Evolutionary conservation across 2,888 invertebrate genomes (phyloP).

Genomic region (Papilio gigon): DNA sequence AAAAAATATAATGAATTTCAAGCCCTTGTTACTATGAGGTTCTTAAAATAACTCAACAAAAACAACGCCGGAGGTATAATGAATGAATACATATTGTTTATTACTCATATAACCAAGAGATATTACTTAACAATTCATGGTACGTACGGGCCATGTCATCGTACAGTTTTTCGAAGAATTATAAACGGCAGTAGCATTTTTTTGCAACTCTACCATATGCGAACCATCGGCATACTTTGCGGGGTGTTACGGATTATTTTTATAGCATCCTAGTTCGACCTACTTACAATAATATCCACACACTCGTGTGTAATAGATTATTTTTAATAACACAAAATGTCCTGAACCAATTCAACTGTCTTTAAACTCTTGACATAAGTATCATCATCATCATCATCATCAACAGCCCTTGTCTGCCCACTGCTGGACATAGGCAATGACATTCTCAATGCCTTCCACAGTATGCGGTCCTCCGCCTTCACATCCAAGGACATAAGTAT

Average conservation of each 20-base stretch:
- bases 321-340: not conserved
- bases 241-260: constrained; percentile 18
- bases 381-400: too few species aligned
- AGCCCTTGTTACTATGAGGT: not conserved
- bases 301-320: not conserved
- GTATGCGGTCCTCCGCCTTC: too few species aligned
- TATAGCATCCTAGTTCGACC: constrained; percentile 7
- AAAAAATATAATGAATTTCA: not conserved
- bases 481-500: too few species aligned
- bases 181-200: constrained; percentile 6
- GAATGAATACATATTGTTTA: constrained; percentile 18
- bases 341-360: not conserved
- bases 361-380: not conserved
- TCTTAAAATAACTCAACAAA: constrained; percentile 11
- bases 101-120: constrained; percentile 13
- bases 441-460: too few species aligned
- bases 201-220: constrained; percentile 18
- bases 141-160: constrained; percentile 2
- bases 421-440: too few species aligned
- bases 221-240: constrained; percentile 4
- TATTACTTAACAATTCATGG: constrained; percentile 7
- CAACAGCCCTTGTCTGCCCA: too few species aligned
- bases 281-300: not conserved
- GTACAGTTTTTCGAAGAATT: constrained; percentile 18
- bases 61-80: not conserved